Evolutionary conservation across 2,113 vertebrate species (phyloP).

Genomic region (Acrocephalus arundinaceus): DNA sequence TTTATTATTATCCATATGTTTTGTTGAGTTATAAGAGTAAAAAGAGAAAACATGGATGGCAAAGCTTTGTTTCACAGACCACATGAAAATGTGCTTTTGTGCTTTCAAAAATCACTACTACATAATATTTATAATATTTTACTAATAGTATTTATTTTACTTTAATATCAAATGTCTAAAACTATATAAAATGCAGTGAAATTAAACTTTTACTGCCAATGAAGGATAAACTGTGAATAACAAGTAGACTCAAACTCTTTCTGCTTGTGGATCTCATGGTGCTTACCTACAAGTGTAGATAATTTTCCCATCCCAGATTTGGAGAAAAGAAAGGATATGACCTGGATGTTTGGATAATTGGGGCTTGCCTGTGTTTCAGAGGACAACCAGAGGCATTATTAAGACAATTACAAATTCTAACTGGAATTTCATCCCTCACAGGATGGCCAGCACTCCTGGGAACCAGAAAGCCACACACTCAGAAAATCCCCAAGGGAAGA

Average conservation of each 20-base stretch:
- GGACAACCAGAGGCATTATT: not conserved
- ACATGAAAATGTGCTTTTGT: not conserved
- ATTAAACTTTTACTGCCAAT: not conserved
- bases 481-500: constrained; percentile 51
- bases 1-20: not conserved
- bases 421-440: constrained; percentile 43
- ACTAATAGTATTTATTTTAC: too few relatives aligned
- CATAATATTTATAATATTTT: not conserved
- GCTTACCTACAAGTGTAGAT: not conserved
- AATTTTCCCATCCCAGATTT: not conserved
- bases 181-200: not conserved
- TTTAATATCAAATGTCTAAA: not conserved
- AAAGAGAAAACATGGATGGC: not conserved
- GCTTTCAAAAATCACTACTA: not conserved
- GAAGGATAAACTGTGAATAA: not conserved
- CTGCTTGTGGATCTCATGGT: not conserved
- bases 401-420: not conserved
- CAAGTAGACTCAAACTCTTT: not conserved
- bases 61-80: not conserved
- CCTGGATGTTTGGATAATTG: not conserved
- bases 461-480: constrained; percentile 30
- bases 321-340: not conserved
- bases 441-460: constrained; percentile 71
- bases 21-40: not conserved
- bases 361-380: not conserved